Percentiles rank a stretch among this genome's conserved stretches.
Evolutionary conservation across 2,113 vertebrate genomes (phyloP).

Genomic region (Eurystomus gularis): DNA sequence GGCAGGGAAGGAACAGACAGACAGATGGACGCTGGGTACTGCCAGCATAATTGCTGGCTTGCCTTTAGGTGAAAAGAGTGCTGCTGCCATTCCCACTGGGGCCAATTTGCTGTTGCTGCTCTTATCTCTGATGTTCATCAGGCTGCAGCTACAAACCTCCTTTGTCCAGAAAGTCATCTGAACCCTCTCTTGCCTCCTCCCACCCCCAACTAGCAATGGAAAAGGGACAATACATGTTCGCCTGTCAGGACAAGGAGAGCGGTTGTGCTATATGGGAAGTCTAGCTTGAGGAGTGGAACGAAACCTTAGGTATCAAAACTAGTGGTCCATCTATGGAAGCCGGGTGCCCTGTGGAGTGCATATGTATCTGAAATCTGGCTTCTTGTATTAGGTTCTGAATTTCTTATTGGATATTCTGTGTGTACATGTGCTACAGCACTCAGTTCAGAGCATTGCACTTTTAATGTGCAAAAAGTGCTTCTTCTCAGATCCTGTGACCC

Average conservation of each 20-base stretch:
- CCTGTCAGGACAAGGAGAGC: slow-evolving; percentile 32
- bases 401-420: neutral
- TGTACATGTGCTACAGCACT: neutral
- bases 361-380: neutral
- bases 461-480: neutral
- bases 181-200: neutral
- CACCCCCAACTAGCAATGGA: slow-evolving; percentile 4
- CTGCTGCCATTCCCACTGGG: slow-evolving; percentile 67
- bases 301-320: neutral
- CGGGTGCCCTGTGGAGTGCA: neutral
- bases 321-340: neutral
- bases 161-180: slow-evolving; percentile 59
- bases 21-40: slow-evolving; percentile 17
- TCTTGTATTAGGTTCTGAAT: neutral
- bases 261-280: neutral
- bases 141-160: slow-evolving; percentile 66
- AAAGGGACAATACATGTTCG: neutral
- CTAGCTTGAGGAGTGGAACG: neutral
- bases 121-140: slow-evolving; percentile 70
- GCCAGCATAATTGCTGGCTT: slow-evolving; percentile 64
- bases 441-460: neutral
- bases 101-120: slow-evolving; percentile 75
- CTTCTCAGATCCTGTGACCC: neutral
- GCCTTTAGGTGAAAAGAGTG: slow-evolving; percentile 69
- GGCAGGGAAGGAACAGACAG: slow-evolving; percentile 42